A percentile compares a stretch with the other conserved stretches of the same genome.
These are phyloP conservation scores for Myrmecobius fasciatus DNA, from an alignment of 2,113 vertebrate genomes.

Conservation along the genomic window DNA sequence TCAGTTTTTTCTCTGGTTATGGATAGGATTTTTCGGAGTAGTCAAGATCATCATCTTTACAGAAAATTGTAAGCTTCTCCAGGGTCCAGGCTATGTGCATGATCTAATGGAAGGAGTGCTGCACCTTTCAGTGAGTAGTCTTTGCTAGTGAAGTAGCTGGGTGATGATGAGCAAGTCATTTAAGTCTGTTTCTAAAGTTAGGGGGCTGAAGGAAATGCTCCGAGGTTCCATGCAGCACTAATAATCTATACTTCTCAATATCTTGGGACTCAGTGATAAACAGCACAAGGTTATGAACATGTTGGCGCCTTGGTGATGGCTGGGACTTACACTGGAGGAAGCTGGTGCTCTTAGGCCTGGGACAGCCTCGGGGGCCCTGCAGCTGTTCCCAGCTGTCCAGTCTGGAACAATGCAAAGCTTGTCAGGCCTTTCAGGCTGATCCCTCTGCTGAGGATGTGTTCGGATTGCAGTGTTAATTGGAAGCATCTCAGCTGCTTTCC, in stretches of 20 bases:
- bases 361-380: conserved; percentile 30
- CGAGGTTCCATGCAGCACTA: background rate
- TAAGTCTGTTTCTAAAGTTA: background rate
- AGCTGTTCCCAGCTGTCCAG: conserved; percentile 73
- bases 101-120: background rate
- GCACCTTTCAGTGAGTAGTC: background rate
- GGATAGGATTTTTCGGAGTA: too few species aligned
- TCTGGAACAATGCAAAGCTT: conserved; percentile 64
- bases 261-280: background rate
- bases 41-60: background rate
- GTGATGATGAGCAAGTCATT: background rate
- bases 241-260: background rate
- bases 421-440: conserved; percentile 51
- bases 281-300: conserved; percentile 37
- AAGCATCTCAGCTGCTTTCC: conserved; percentile 70
- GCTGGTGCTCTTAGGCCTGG: conserved; percentile 16
- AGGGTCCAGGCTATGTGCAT: background rate
- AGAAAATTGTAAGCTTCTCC: background rate
- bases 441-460: conserved; percentile 51
- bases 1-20: too few species aligned
- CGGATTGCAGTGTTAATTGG: conserved; percentile 54
- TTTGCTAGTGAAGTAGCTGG: background rate
- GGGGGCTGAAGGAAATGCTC: background rate
- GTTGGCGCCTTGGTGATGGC: conserved; percentile 55
- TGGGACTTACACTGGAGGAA: conserved; percentile 45